Evolutionary conservation across 1,140 invertebrate species (phyloP).

Genomic region (Wasmannia auropunctata): DNA sequence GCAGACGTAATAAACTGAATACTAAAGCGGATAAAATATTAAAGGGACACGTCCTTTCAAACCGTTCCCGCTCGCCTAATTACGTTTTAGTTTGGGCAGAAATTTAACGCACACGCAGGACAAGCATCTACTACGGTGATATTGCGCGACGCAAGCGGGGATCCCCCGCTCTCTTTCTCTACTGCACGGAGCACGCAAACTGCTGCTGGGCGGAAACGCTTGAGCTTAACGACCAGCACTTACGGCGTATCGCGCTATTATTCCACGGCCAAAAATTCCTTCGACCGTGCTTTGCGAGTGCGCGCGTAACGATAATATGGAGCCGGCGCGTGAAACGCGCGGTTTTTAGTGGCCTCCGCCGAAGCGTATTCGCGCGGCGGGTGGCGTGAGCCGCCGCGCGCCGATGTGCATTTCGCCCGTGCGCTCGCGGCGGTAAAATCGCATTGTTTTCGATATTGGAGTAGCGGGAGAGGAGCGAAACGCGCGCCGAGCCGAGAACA

Average conservation of each 20-base stretch:
- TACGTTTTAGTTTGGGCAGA: neutral
- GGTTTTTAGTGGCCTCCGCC: slow-evolving; percentile 27
- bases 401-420: slow-evolving; percentile 29
- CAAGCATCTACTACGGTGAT: neutral
- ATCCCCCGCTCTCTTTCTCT: neutral
- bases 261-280: slow-evolving; percentile 28
- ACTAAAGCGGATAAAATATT: slow-evolving; percentile 27
- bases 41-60: neutral
- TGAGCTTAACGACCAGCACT: slow-evolving; percentile 34
- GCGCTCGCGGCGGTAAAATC: slow-evolving; percentile 53
- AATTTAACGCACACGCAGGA: neutral
- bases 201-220: slow-evolving; percentile 15
- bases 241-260: neutral
- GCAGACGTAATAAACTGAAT: neutral
- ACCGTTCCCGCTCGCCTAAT: neutral
- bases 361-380: neutral
- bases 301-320: slow-evolving; percentile 33
- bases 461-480: slow-evolving; percentile 2
- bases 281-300: neutral
- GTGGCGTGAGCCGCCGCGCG: too few relatives aligned
- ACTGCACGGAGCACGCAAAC: neutral
- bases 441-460: slow-evolving; percentile 65
- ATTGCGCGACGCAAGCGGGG: neutral
- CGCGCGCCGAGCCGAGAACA: slow-evolving; percentile 36
- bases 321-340: neutral